Evolutionary conservation across 2,888 invertebrate genomes (phyloP).

Genomic region (Dysmachus trigonus): DNA sequence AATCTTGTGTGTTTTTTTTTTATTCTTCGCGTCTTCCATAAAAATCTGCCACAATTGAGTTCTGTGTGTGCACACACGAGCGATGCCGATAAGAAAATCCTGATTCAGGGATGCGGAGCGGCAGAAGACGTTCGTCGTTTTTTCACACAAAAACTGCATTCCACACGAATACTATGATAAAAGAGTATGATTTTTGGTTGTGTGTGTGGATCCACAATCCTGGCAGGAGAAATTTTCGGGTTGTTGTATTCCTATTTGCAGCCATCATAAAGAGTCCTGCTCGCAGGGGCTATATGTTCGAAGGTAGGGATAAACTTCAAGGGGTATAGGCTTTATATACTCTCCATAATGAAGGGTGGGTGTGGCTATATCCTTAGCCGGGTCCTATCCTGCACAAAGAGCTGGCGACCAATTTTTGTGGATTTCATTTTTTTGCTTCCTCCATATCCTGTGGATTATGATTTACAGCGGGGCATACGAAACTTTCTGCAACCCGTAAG

Average conservation of each 20-base stretch:
- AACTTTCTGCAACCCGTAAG: background rate
- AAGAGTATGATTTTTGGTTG: background rate
- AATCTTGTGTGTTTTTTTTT: no score
- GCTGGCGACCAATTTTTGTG: slow-evolving; percentile 40
- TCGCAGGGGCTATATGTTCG: background rate
- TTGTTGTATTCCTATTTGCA: background rate
- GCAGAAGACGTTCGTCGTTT: background rate
- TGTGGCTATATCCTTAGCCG: slow-evolving; percentile 43
- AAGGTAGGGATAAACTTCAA: background rate
- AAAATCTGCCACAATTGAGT: slow-evolving; percentile 25
- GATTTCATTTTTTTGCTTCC: slow-evolving; percentile 43
- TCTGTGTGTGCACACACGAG: slow-evolving; percentile 22
- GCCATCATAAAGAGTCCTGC: background rate
- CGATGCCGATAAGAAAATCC: slow-evolving; percentile 5
- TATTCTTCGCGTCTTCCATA: no score
- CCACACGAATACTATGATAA: background rate
- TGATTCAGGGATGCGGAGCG: slow-evolving; percentile 22
- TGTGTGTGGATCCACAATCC: background rate
- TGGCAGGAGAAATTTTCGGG: slow-evolving; percentile 1
- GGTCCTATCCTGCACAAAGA: background rate
- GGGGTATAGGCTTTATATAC: slow-evolving; percentile 34
- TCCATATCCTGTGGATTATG: slow-evolving; percentile 49
- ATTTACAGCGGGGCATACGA: slow-evolving; percentile 42
- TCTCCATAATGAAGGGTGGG: slow-evolving; percentile 39
- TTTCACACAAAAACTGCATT: slow-evolving; percentile 34